phyloP scores from a whole-genome alignment of 2,113 vertebrate genomes.

The Calyptomena viridis region DNA sequence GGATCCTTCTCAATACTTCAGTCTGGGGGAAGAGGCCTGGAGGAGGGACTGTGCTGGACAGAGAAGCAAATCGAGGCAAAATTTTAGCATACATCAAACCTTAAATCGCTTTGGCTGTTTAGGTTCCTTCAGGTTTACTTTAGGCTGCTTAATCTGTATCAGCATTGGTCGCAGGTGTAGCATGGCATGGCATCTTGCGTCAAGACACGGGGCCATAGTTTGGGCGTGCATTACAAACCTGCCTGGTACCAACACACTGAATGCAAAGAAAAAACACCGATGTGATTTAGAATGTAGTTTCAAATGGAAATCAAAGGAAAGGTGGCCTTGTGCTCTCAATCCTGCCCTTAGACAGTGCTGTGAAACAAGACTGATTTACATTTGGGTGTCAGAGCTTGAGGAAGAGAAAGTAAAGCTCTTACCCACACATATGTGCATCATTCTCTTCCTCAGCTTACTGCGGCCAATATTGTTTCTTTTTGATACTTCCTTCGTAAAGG shows the following conservation, averaged over 20 bases:
- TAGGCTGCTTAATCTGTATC: not conserved
- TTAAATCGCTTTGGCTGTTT: not conserved
- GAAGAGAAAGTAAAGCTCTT: not conserved
- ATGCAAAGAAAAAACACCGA: not conserved
- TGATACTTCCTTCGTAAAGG: not conserved
- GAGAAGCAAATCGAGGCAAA: not conserved
- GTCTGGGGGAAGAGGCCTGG: not conserved
- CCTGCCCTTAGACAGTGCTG: not conserved
- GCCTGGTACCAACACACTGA: not conserved
- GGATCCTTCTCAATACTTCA: not conserved
- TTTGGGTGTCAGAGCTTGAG: not conserved
- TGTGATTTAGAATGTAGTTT: not conserved
- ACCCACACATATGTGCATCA: not conserved
- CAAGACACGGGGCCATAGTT: not conserved
- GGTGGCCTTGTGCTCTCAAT: not conserved
- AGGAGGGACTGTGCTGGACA: not conserved
- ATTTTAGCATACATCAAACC: not conserved
- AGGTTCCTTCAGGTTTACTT: not conserved
- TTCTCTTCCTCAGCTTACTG: not conserved
- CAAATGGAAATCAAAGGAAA: not conserved
- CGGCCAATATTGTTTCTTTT: not conserved
- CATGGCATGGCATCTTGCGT: not conserved
- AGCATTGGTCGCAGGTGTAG: not conserved
- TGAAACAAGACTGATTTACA: not conserved
- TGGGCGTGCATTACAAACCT: not conserved